These are phyloP conservation scores for Platygyra sinensis DNA, from an alignment of 64 coral and sea anemone genomes.

Conservation along the genomic window DNA sequence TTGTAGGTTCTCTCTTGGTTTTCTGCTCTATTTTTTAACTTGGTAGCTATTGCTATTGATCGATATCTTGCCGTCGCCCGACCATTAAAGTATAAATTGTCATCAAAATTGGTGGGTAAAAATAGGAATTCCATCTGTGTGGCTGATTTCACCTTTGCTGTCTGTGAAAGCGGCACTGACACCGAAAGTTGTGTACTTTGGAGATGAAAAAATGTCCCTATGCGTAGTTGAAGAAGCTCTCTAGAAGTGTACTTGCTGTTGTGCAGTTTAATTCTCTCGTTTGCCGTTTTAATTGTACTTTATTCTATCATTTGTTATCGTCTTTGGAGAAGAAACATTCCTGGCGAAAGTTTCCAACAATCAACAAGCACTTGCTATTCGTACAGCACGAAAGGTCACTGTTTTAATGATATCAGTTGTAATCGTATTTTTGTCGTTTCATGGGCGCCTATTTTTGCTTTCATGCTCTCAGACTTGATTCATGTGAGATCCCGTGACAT, in stretches of 20 bases:
- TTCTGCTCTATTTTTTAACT: neutral
- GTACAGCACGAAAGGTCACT: constrained; percentile 36
- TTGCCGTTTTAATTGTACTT: neutral
- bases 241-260: neutral
- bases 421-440: constrained; percentile 14
- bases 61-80: constrained; percentile 1
- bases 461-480: neutral
- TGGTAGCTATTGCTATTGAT: neutral
- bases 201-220: neutral
- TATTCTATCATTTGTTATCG: constrained; percentile 25
- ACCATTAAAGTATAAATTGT: neutral
- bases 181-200: neutral
- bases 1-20: neutral
- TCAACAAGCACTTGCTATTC: neutral
- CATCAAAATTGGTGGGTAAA: constrained; percentile 13
- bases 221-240: neutral
- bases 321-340: constrained; percentile 41
- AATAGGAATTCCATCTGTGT: neutral
- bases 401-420: constrained; percentile 22
- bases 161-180: neutral
- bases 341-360: constrained; percentile 1
- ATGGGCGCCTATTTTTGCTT: neutral
- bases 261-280: neutral
- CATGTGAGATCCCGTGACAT: neutral
- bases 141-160: neutral